These are phyloP conservation scores for Mus spicilegus DNA, from an alignment of 2,113 vertebrate genomes.

Conservation along the genomic window DNA sequence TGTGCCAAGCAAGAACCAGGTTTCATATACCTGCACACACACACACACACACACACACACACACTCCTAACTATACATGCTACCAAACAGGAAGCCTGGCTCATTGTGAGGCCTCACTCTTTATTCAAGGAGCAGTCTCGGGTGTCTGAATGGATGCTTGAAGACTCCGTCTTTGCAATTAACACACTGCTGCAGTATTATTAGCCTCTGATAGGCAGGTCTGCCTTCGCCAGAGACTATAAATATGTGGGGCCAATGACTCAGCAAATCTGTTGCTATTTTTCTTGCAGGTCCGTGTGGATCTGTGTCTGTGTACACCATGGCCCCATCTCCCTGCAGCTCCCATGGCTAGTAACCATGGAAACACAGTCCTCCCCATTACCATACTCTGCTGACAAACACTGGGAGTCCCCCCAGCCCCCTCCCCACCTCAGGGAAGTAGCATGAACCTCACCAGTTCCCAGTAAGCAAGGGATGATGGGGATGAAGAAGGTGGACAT, in stretches of 20 bases:
- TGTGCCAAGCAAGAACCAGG: not conserved
- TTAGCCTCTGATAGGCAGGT: conserved; percentile 80
- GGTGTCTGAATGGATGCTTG: conserved; percentile 76
- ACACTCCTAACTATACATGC: not conserved
- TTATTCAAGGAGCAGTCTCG: conserved; percentile 64
- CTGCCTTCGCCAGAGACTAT: conserved; percentile 82
- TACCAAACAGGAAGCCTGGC: not conserved
- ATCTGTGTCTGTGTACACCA: conserved; percentile 74
- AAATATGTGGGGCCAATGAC: conserved; percentile 82
- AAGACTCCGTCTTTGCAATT: conserved; percentile 76
- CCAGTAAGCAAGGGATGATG: not conserved
- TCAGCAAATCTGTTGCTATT: conserved; percentile 84
- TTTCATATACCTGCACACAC: not conserved
- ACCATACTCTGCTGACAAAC: conserved; percentile 60
- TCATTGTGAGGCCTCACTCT: not conserved
- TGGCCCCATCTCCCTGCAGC: conserved; percentile 78
- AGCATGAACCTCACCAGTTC: not conserved
- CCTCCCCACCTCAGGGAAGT: conserved; percentile 14
- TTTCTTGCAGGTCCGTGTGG: conserved; percentile 79
- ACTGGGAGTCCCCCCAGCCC: conserved; percentile 16
- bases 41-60: not conserved
- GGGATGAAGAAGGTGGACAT: not conserved
- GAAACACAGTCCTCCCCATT: conserved; percentile 80
- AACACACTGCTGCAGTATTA: conserved; percentile 78
- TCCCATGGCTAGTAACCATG: conserved; percentile 79